These are phyloP conservation scores for Anas bernieri DNA, from an alignment of 2,797 vertebrate genomes.

Conservation along the genomic window DNA sequence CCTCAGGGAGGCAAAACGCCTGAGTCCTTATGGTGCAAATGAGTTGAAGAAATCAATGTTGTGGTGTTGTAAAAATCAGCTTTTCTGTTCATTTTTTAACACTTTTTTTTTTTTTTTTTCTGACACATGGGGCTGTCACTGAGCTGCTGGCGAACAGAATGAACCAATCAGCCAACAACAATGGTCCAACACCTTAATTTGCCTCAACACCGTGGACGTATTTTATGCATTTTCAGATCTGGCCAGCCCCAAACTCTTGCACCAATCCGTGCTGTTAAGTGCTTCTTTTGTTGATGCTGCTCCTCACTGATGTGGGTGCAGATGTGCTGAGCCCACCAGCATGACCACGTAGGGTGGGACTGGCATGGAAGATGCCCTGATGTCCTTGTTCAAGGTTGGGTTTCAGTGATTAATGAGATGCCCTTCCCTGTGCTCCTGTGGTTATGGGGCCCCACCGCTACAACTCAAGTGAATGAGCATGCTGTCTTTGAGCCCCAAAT, in stretches of 20 bases:
- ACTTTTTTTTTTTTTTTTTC: not conserved
- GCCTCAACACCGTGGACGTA: not conserved
- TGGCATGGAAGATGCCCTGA: not conserved
- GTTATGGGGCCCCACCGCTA: not conserved
- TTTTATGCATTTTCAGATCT: not conserved
- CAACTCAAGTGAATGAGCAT: not conserved
- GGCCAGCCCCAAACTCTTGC: fast-evolving
- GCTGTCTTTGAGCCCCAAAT: not conserved
- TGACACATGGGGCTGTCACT: fast-evolving
- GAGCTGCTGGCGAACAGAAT: not conserved
- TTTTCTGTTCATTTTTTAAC: fast-evolving
- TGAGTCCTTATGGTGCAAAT: not conserved
- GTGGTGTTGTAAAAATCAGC: not conserved
- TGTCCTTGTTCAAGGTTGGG: fast-evolving
- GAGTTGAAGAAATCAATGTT: not conserved
- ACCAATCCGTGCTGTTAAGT: not conserved
- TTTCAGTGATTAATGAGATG: not conserved
- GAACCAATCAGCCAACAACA: too few species aligned
- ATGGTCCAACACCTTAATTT: not conserved
- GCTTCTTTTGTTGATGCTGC: not conserved
- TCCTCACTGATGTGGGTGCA: not conserved
- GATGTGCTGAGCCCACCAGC: not conserved
- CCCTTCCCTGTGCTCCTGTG: not conserved
- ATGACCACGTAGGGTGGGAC: fast-evolving
- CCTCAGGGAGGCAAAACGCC: not conserved